phyloP scores from a whole-genome alignment of 2,888 invertebrate species.

The Pandemis heparana region DNA sequence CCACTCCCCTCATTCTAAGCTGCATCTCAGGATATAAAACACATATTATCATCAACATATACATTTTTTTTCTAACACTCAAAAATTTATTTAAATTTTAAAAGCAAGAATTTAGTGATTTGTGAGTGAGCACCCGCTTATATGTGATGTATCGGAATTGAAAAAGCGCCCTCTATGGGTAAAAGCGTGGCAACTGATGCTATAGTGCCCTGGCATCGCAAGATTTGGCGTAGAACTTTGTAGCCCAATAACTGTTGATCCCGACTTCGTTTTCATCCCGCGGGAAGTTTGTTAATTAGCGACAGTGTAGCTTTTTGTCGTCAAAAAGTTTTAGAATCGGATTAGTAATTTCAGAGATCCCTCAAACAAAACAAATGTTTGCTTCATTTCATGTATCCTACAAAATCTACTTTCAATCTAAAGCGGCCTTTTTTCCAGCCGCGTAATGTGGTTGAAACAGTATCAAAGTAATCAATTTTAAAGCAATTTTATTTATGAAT shows the following conservation, averaged over 20 bases:
- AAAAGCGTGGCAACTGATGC: not conserved
- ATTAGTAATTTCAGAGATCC: too few relatives aligned
- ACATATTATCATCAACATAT: conserved; percentile 1
- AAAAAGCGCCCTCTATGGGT: not conserved
- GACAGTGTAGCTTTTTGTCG: too few relatives aligned
- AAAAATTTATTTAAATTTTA: not conserved
- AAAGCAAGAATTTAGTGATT: not conserved
- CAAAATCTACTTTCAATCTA: too few relatives aligned
- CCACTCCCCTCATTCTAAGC: conserved; percentile 27
- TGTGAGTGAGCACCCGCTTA: not conserved
- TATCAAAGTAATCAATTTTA: not conserved
- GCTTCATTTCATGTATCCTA: too few relatives aligned
- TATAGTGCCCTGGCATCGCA: conserved; percentile 17
- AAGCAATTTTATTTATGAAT: not conserved
- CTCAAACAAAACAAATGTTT: too few relatives aligned
- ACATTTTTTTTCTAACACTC: not conserved
- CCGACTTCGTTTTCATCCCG: too few relatives aligned
- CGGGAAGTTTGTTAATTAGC: too few relatives aligned
- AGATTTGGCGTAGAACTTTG: conserved; percentile 17
- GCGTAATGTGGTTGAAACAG: not conserved
- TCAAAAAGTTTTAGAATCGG: too few relatives aligned
- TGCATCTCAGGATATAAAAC: not conserved
- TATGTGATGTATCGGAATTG: conserved; percentile 5
- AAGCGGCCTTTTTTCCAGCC: not conserved
- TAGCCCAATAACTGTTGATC: not conserved